Evolutionary conservation across 2,797 vertebrate genomes (phyloP).

Genomic region (Hydrolagus colliei): DNA sequence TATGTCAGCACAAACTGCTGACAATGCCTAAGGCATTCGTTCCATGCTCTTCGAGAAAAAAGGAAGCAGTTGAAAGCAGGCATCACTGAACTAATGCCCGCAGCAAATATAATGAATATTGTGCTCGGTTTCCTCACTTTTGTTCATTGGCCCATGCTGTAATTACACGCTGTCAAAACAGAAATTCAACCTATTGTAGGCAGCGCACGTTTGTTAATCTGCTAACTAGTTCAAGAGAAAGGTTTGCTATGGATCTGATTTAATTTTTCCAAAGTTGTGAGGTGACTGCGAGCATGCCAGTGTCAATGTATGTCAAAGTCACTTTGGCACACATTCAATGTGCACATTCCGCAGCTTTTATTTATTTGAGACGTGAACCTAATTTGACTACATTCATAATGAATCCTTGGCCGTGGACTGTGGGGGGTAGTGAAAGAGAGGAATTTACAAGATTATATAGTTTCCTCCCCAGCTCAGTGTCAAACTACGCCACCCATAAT

Average conservation of each 20-base stretch:
- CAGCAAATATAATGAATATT: background rate
- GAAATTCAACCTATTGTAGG: background rate
- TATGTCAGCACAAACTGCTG: background rate
- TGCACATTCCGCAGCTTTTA: background rate
- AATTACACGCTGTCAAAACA: background rate
- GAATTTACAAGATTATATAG: too few relatives aligned
- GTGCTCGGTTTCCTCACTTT: background rate
- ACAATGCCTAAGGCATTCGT: background rate
- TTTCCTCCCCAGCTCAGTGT: too few relatives aligned
- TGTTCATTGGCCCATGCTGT: background rate
- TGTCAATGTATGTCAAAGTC: too few relatives aligned
- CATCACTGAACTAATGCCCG: background rate
- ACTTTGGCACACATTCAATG: background rate
- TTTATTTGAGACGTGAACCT: background rate
- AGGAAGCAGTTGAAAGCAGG: background rate
- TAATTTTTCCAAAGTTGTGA: too few relatives aligned
- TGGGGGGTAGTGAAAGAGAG: too few relatives aligned
- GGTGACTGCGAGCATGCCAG: too few relatives aligned
- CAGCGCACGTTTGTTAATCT: background rate
- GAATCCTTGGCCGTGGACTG: background rate
- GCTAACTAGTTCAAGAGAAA: background rate
- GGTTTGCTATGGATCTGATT: background rate
- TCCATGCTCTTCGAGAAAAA: background rate
- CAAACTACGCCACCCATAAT: too few relatives aligned
- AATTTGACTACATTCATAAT: background rate